Percentiles rank a stretch among this genome's conserved stretches.
Conservation (phyloP, 1,140 invertebrate genomes). For the Trissolcus basalis region DNA sequence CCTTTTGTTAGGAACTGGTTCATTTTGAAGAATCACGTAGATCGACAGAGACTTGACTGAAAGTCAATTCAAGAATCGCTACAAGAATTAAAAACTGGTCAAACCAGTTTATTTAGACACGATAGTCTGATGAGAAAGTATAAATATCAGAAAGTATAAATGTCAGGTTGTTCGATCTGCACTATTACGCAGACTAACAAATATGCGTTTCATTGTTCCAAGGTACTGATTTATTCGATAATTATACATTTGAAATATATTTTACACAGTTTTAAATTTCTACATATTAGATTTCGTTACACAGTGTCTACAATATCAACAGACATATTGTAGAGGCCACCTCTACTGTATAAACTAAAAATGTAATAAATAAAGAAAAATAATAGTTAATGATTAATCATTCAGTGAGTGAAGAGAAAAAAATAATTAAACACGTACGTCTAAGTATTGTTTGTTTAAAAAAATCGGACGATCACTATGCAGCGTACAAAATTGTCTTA, state of each 20-base stretch:
- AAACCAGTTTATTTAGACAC: slow-evolving; percentile 11
- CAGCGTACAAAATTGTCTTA: slow-evolving; percentile 48
- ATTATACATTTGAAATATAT: slow-evolving; percentile 57
- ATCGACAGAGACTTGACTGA: too few species aligned
- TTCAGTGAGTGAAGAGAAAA: slow-evolving; percentile 12
- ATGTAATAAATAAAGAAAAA: slow-evolving; percentile 40
- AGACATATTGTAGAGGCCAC: slow-evolving; percentile 29
- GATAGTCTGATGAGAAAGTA: too few species aligned
- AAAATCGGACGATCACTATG: slow-evolving; percentile 29
- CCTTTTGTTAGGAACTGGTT: too few species aligned
- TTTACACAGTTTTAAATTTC: slow-evolving; percentile 47
- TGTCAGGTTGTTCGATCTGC: too few species aligned
- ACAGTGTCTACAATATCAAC: slow-evolving; percentile 45
- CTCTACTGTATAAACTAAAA: slow-evolving; percentile 44
- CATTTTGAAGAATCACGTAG: too few species aligned
- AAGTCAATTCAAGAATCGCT: too few species aligned
- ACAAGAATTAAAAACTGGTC: slow-evolving; percentile 24
- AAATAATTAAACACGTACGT: slow-evolving; percentile 52
- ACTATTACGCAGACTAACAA: not conserved
- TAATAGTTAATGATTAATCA: slow-evolving; percentile 6
- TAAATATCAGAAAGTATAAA: too few species aligned
- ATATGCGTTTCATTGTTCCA: slow-evolving; percentile 11
- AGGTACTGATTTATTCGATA: slow-evolving; percentile 55
- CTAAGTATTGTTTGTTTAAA: slow-evolving; percentile 51
- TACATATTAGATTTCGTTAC: slow-evolving; percentile 51